Base-by-base conservation (phyloP, 2,113 vertebrate species). In the Machaerirhynchus nigripectus region DNA sequence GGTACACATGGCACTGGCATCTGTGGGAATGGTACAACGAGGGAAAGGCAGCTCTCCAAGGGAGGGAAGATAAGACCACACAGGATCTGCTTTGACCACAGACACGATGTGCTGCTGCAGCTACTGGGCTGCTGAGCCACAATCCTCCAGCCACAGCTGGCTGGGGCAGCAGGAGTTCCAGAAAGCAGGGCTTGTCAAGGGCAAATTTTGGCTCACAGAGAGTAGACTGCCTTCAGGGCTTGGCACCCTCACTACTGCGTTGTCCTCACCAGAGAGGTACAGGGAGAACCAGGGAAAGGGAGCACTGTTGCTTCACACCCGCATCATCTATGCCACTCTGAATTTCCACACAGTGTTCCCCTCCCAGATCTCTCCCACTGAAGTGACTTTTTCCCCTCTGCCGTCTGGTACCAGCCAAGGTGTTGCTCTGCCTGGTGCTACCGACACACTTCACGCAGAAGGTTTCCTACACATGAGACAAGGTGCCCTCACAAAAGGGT, bases 211-310 rank as follows among this genome's bases (percentile, higher is more conserved):
- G 19, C 50, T 28, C 16, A 21, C 21, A 39, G 42, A 40, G 26
- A 27, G 74, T 10, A n/a, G 39, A 18, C 39, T 63, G 33, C 64
- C 56, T 74, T 78, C 49, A 33, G 31, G 14, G 35, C 15, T 64
- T 8, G 42, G 16, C 28, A 61, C 20, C 20, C n/a, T 53, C 1
- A 1, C 19, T 46, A 4, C 39, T 1, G 6, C 0, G 0, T 7
- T 44, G 55, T 69, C 46, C 81, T 73, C 68, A 40, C 27, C 0
- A 0, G 50, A 69, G 85, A 17, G 24, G 59, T 22, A 44, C 1
- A 2, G 79, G 53, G 49, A 79, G 63, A 63, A 28, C 6, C 22
- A 37, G 64, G 46, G 53, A 15, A 18, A 26, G n/a, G n/a, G 60
- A 91, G 59, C 68, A 19, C 68, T 44, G 37, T 63, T 69, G 46